A percentile compares a stretch with the other conserved stretches of the same genome.
phyloP scores from a whole-genome alignment of 2,113 vertebrate genomes.

The Naja naja region DNA sequence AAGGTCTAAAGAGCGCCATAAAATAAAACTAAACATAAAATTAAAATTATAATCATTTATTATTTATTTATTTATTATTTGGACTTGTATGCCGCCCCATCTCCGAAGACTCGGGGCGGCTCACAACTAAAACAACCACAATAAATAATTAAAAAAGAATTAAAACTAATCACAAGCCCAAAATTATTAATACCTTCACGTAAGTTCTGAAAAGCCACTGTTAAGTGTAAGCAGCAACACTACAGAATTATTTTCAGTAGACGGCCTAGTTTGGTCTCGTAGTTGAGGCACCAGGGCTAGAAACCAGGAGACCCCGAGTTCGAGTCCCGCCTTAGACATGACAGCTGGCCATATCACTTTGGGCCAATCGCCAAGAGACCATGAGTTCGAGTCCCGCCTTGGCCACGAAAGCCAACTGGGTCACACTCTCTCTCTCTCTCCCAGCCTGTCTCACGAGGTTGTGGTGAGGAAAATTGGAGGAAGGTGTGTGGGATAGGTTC shows the following conservation, averaged over 20 bases:
- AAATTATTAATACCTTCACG: not conserved
- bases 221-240: not conserved
- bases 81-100: no score
- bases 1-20: not conserved
- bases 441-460: not conserved
- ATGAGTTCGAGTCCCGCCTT: not conserved
- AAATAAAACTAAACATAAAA: not conserved
- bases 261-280: not conserved
- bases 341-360: not conserved
- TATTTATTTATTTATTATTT: no score
- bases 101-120: no score
- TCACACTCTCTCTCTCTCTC: not conserved
- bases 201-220: not conserved
- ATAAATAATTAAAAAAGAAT: no score
- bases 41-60: no score
- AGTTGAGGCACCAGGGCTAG: not conserved
- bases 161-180: no score
- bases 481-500: not conserved
- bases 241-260: not conserved
- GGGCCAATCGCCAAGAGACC: not conserved
- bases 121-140: no score
- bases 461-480: not conserved
- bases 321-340: not conserved
- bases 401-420: not conserved
- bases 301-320: not conserved